These are phyloP conservation scores for Xestia ashworthii DNA, from an alignment of 2,888 invertebrate genomes.

Conservation along the genomic window DNA sequence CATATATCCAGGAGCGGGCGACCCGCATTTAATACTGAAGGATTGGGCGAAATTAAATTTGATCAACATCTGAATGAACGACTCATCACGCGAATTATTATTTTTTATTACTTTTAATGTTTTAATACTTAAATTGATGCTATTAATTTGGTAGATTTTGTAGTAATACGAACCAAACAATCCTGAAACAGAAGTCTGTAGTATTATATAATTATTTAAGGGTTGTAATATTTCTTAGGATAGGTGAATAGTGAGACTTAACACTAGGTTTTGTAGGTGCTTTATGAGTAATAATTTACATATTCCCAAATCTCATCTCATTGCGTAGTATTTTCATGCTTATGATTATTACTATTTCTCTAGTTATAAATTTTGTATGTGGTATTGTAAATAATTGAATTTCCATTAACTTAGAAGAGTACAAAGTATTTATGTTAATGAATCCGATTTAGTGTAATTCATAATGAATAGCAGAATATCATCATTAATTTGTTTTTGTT, in stretches of 20 bases:
- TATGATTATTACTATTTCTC: constrained; percentile 72
- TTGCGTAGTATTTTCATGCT: constrained; percentile 73
- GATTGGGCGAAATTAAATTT: constrained; percentile 19
- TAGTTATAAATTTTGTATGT: constrained; percentile 76
- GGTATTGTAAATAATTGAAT: constrained; percentile 85
- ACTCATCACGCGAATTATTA: constrained; percentile 62
- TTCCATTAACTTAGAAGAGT: constrained; percentile 88
- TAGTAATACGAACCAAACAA: constrained; percentile 70
- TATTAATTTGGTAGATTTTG: constrained; percentile 61
- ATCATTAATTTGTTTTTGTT: constrained; percentile 46
- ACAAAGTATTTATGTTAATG: constrained; percentile 87
- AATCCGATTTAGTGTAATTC: constrained; percentile 77
- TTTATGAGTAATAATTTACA: constrained; percentile 76
- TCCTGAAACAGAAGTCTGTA: constrained; percentile 78
- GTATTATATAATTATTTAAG: constrained; percentile 78
- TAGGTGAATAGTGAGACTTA: constrained; percentile 84
- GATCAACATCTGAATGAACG: constrained; percentile 54
- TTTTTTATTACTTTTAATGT: constrained; percentile 51
- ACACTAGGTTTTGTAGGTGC: constrained; percentile 80
- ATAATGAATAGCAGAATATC: constrained; percentile 68
- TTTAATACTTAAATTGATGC: constrained; percentile 63
- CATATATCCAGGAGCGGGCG: constrained; percentile 20
- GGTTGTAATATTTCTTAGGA: constrained; percentile 82
- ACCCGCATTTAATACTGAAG: constrained; percentile 51
- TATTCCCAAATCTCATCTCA: constrained; percentile 73